Conservation (phyloP, 2,888 invertebrate genomes). For the Conomelus anceps region DNA sequence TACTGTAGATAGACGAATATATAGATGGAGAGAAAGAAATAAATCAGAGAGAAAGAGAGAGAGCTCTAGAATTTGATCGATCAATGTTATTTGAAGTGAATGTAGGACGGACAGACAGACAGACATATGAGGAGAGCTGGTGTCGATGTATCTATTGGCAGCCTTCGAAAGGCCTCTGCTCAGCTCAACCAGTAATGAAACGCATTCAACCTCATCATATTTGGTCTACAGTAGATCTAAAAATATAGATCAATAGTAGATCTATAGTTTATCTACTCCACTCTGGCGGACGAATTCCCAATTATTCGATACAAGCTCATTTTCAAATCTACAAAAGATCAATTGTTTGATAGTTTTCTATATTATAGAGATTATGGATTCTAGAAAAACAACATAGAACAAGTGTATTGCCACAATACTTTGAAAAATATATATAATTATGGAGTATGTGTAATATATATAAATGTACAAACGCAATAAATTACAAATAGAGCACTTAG, state of each 20-base stretch:
- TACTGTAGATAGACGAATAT: neutral
- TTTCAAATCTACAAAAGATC: neutral
- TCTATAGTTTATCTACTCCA: neutral
- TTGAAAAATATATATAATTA: too few species aligned
- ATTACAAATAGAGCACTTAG: too few species aligned
- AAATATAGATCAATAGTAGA: too few species aligned
- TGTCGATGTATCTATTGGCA: neutral
- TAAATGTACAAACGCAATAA: too few species aligned
- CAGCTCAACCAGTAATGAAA: too few species aligned
- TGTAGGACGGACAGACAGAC: neutral
- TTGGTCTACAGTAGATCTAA: neutral
- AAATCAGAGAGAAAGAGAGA: neutral
- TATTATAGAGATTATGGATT: too few species aligned
- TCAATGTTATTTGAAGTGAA: neutral
- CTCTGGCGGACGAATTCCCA: neutral
- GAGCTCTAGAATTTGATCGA: neutral
- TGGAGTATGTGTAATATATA: too few species aligned
- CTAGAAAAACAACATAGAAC: too few species aligned
- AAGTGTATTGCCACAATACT: too few species aligned
- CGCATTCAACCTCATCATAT: too few species aligned
- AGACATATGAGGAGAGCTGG: neutral
- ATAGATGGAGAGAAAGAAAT: neutral
- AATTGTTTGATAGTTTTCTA: too few species aligned
- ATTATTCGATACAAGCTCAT: neutral
- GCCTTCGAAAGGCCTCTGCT: neutral